Percentiles rank a stretch among this genome's conserved stretches.
Evolutionary conservation across 2,113 vertebrate genomes (phyloP).

Genomic region (Spea bombifrons): DNA sequence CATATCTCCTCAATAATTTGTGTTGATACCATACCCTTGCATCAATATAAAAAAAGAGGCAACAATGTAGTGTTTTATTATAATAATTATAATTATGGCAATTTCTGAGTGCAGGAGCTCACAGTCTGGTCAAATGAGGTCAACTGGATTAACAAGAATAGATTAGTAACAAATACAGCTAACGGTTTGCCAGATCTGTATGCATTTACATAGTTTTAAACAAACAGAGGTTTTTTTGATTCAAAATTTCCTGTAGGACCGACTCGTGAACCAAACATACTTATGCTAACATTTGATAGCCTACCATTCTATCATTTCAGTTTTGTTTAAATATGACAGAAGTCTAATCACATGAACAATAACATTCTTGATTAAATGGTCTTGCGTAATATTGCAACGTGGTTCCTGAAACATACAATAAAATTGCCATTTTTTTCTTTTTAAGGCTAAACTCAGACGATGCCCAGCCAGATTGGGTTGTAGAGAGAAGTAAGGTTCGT

Average conservation of each 20-base stretch:
- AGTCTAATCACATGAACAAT: conserved; percentile 24
- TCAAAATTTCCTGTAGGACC: neutral
- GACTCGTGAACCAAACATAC: neutral
- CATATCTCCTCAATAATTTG: too few species aligned
- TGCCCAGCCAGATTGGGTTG: conserved; percentile 39
- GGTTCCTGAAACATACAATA: conserved; percentile 5
- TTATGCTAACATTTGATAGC: conserved; percentile 7
- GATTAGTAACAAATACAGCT: neutral
- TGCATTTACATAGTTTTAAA: neutral
- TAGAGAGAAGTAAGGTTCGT: conserved; percentile 35
- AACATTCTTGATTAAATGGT: conserved; percentile 33
- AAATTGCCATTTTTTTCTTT: conserved; percentile 13
- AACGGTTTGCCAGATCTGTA: neutral
- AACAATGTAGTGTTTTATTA: too few species aligned
- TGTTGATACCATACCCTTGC: too few species aligned
- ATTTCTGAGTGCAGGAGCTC: too few species aligned
- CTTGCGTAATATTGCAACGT: neutral
- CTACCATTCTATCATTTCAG: conserved; percentile 3
- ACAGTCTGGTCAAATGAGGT: neutral
- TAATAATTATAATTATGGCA: too few species aligned
- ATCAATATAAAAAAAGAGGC: too few species aligned
- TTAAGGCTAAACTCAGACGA: conserved; percentile 28
- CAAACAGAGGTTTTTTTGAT: neutral
- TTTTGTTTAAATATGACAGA: conserved; percentile 10
- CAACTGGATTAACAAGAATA: neutral